Conservation (phyloP, 2,113 vertebrate species). For the Pongo abelii region DNA sequence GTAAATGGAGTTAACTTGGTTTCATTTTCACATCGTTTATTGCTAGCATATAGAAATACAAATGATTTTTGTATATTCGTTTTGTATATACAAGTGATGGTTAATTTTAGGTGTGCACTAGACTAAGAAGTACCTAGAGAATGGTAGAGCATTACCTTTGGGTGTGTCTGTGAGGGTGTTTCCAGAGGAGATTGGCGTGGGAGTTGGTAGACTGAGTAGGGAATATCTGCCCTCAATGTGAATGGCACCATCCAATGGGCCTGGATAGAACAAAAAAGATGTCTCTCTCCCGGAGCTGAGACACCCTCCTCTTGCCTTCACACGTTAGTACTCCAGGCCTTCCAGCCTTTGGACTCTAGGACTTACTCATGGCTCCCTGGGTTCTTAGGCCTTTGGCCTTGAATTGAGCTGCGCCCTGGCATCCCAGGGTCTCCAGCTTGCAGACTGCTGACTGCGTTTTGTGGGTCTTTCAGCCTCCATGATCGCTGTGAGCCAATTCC, state of each 20-base stretch:
- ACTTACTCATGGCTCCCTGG: background rate
- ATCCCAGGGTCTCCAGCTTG: background rate
- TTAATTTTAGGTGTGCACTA: background rate
- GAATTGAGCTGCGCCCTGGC: background rate
- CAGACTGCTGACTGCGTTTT: too few species aligned
- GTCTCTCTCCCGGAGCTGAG: background rate
- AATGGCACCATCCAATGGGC: background rate
- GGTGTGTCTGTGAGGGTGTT: background rate
- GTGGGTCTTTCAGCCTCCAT: background rate
- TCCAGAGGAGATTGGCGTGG: background rate
- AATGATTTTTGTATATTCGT: background rate
- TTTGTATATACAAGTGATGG: background rate
- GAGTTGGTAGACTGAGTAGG: background rate
- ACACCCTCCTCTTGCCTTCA: background rate
- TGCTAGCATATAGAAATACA: background rate
- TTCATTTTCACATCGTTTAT: background rate
- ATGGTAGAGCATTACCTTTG: background rate
- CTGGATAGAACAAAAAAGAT: background rate
- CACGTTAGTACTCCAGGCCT: background rate
- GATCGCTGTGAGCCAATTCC: background rate
- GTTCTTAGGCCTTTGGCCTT: background rate
- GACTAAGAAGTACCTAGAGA: background rate
- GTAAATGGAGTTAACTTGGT: background rate
- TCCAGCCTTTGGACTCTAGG: background rate
- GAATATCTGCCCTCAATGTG: background rate